A percentile compares a stretch with the other conserved stretches of the same genome.
phyloP scores from a whole-genome alignment of 2,113 vertebrate species.

The Peromyscus californicus region DNA sequence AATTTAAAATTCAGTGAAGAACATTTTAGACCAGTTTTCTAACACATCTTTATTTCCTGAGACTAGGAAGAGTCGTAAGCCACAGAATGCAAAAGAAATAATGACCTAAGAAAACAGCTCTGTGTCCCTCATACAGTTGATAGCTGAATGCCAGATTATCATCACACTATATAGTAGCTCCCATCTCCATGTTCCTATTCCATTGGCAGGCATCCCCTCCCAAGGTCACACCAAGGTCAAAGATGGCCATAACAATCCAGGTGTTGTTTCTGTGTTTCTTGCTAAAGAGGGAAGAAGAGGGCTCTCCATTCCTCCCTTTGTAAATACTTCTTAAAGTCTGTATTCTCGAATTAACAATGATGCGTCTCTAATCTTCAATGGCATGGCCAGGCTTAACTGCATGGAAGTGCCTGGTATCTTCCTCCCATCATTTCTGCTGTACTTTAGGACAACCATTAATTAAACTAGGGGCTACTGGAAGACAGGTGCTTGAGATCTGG shows the following conservation, averaged over 20 bases:
- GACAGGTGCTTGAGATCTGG: neutral
- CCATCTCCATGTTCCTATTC: neutral
- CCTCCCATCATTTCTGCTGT: neutral
- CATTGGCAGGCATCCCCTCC: neutral
- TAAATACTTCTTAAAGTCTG: neutral
- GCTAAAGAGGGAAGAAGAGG: neutral
- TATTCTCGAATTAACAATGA: neutral
- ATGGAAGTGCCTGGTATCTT: neutral
- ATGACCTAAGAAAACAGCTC: neutral
- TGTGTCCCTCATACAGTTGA: neutral
- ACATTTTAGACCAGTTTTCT: conserved; percentile 21
- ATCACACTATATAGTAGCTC: neutral
- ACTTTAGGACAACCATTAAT: neutral
- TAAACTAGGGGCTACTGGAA: neutral
- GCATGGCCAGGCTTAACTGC: neutral
- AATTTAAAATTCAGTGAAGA: conserved; percentile 5
- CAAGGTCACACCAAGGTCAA: neutral
- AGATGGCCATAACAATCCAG: neutral
- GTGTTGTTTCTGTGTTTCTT: neutral
- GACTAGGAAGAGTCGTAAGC: neutral
- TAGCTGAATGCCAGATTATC: neutral
- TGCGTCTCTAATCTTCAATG: neutral
- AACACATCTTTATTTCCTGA: conserved; percentile 35
- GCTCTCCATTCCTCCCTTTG: neutral
- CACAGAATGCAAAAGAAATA: conserved; percentile 15